Conservation (phyloP, 2,888 invertebrate genomes). For the Ischnus inquisitorius region DNA sequence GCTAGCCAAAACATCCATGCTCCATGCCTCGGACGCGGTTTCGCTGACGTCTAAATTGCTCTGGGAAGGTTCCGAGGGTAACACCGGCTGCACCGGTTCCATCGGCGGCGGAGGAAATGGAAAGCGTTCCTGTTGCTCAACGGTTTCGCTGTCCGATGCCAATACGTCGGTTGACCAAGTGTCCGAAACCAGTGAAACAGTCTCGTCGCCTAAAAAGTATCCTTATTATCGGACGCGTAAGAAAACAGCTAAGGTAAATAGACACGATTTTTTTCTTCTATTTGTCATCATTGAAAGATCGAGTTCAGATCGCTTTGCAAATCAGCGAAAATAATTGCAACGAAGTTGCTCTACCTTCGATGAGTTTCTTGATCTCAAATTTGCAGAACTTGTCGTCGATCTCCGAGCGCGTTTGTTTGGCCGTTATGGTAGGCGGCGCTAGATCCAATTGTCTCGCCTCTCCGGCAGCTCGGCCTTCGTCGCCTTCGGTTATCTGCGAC, state of each 20-base stretch:
- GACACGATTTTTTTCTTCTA: background rate
- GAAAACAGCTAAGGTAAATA: constrained; percentile 35
- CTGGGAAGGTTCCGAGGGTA: constrained; percentile 83
- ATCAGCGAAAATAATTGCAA: background rate
- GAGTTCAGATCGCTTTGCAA: background rate
- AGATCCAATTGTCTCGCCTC: constrained; percentile 83
- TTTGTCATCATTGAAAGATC: constrained; percentile 26
- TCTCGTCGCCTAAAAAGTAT: constrained; percentile 92
- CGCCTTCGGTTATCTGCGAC: constrained; percentile 95
- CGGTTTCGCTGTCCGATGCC: constrained; percentile 97
- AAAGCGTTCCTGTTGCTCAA: constrained; percentile 91
- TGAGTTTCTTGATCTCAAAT: constrained; percentile 94
- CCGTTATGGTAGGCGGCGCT: constrained; percentile 84
- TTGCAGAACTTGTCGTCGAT: constrained; percentile 99
- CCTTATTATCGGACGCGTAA: constrained; percentile 59
- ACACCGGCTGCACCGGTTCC: constrained; percentile 84
- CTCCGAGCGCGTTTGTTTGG: constrained; percentile 94
- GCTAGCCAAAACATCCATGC: constrained; percentile 97
- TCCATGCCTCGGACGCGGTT: constrained; percentile 99
- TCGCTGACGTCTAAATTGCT: constrained; percentile 92
- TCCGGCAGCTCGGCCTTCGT: constrained; percentile 86
- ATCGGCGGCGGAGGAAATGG: constrained; percentile 76
- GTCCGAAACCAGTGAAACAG: constrained; percentile 98
- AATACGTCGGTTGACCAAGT: constrained; percentile 99
- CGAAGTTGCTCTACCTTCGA: constrained; percentile 84